Percentiles rank a stretch among this genome's conserved stretches.
phyloP scores from a whole-genome alignment of 2,113 vertebrate species.

The Varanus salvator region DNA sequence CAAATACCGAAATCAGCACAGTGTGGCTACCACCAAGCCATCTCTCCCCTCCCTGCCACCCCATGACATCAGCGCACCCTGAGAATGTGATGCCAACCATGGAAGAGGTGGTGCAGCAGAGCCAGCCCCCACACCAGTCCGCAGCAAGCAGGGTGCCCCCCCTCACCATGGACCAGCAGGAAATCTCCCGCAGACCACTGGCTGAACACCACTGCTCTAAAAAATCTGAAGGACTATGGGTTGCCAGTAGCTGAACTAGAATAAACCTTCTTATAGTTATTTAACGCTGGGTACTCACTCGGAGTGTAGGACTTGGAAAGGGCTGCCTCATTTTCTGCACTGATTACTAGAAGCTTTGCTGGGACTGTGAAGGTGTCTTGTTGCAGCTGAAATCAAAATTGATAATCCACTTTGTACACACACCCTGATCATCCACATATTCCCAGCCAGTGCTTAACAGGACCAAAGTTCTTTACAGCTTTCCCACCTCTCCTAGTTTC shows the following conservation, averaged over 20 bases:
- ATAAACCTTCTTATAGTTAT: not conserved
- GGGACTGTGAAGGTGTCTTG: not conserved
- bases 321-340: not conserved
- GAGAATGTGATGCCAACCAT: no score
- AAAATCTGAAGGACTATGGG: not conserved
- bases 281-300: slow-evolving; percentile 5
- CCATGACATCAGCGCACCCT: no score
- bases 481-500: not conserved
- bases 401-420: not conserved
- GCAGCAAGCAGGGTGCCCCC: no score
- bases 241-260: not conserved
- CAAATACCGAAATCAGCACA: no score
- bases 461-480: not conserved
- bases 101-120: no score
- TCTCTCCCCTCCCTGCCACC: no score
- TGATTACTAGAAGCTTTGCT: not conserved
- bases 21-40: no score
- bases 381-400: slow-evolving; percentile 3
- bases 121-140: no score
- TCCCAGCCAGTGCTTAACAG: not conserved
- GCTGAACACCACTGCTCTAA: no score
- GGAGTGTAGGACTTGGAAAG: not conserved
- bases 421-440: not conserved
- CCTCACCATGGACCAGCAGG: no score
- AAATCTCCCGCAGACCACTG: no score